Evolutionary conservation across 2,113 vertebrate genomes (phyloP).

Genomic region (Cheirogaleus medius): DNA sequence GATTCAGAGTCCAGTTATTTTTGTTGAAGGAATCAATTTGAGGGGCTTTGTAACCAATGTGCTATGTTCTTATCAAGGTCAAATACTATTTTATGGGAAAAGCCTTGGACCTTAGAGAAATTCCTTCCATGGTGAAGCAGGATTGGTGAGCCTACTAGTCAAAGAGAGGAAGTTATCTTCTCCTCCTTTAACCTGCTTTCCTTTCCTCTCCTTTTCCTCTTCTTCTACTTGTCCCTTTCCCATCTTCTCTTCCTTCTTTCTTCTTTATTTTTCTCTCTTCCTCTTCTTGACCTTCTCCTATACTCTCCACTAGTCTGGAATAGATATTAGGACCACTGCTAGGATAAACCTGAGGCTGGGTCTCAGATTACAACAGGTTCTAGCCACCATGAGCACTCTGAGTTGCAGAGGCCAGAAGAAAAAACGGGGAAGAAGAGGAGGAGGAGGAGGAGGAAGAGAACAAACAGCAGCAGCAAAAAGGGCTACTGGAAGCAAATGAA

Average conservation of each 20-base stretch:
- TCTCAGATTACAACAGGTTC: constrained; percentile 33
- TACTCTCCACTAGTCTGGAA: constrained; percentile 38
- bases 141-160: background rate
- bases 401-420: background rate
- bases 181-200: background rate
- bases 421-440: too few relatives aligned
- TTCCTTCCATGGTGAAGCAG: background rate
- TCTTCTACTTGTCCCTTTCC: background rate
- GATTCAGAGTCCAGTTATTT: background rate
- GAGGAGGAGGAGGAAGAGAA: background rate
- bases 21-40: background rate
- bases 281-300: constrained; percentile 45
- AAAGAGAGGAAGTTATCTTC: background rate
- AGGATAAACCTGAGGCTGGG: background rate
- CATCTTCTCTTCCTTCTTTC: constrained; percentile 50
- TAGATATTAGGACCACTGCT: background rate
- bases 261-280: constrained; percentile 83
- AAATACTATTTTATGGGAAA: constrained; percentile 12
- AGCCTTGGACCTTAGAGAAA: background rate
- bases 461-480: background rate
- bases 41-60: background rate
- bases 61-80: background rate
- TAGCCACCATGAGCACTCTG: constrained; percentile 81
- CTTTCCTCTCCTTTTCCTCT: background rate
- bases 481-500: background rate